phyloP scores from a whole-genome alignment of 2,888 invertebrate genomes.

The Arrhopalites spinosus region DNA sequence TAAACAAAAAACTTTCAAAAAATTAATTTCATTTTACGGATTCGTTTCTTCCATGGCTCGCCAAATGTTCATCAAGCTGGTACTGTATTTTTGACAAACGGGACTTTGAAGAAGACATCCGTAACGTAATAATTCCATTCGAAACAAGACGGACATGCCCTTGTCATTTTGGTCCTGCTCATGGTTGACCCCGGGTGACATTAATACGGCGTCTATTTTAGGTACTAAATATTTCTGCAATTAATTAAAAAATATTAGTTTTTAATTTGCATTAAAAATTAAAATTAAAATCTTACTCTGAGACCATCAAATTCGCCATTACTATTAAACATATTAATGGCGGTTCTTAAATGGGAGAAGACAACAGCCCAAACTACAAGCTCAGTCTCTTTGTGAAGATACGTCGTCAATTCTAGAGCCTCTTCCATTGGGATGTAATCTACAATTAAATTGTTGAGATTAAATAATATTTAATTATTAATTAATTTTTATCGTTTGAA shows the following conservation, averaged over 20 bases:
- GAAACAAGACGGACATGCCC: conserved; percentile 4
- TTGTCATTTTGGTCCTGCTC: background rate
- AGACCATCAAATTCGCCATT: conserved; percentile 17
- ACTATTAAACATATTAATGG: conserved; percentile 15
- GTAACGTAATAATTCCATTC: conserved; percentile 12
- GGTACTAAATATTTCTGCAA: conserved; percentile 20
- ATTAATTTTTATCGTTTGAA: background rate
- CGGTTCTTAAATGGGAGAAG: conserved; percentile 12
- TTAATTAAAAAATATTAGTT: background rate
- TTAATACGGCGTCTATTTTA: conserved; percentile 16
- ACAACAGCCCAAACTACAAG: conserved; percentile 20
- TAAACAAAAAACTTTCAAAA: no score
- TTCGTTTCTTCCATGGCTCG: background rate
- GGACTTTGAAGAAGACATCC: conserved; percentile 6
- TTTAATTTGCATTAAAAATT: background rate
- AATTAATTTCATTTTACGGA: no score
- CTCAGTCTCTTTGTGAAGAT: conserved; percentile 23
- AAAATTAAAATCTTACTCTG: background rate
- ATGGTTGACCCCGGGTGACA: background rate
- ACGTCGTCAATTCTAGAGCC: conserved; percentile 21
- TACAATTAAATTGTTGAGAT: background rate
- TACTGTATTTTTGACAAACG: conserved; percentile 3
- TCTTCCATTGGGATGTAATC: conserved; percentile 17
- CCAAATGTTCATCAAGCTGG: conserved; percentile 2
- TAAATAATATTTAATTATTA: background rate